Conservation (phyloP, 1,140 invertebrate genomes). For the Metopolophium dirhodum region DNA sequence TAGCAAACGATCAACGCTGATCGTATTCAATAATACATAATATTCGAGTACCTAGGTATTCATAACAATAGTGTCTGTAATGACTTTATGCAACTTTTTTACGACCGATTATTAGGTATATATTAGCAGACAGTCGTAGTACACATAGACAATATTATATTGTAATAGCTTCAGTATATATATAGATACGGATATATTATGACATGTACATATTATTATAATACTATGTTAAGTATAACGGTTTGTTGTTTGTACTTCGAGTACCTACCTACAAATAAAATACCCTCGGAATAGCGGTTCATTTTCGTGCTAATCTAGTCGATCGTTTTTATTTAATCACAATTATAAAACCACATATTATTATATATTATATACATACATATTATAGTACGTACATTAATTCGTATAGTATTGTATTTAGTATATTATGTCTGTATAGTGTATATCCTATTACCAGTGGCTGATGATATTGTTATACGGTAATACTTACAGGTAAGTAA, state of each 20-base stretch:
- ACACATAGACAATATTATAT: background rate
- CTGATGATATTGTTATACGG: no score
- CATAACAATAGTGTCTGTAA: background rate
- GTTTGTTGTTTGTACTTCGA: background rate
- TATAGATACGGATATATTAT: background rate
- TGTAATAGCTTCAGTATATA: background rate
- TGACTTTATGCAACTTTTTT: background rate
- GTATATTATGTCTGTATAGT: no score
- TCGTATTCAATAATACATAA: background rate
- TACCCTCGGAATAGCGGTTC: background rate
- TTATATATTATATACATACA: background rate
- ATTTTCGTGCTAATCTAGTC: background rate
- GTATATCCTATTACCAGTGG: no score
- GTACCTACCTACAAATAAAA: background rate
- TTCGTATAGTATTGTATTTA: no score
- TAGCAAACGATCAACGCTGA: background rate
- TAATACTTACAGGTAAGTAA: no score
- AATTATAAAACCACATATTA: background rate
- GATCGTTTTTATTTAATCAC: background rate
- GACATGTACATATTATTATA: background rate
- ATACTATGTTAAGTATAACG: background rate
- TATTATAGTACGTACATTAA: background rate
- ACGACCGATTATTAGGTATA: background rate
- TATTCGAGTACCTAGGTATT: background rate
- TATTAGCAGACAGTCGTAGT: background rate